Evolutionary conservation across 1,140 invertebrate genomes (phyloP), one percentile per base, ranked within the genome.

Genomic region (Varroa destructor): DNA sequence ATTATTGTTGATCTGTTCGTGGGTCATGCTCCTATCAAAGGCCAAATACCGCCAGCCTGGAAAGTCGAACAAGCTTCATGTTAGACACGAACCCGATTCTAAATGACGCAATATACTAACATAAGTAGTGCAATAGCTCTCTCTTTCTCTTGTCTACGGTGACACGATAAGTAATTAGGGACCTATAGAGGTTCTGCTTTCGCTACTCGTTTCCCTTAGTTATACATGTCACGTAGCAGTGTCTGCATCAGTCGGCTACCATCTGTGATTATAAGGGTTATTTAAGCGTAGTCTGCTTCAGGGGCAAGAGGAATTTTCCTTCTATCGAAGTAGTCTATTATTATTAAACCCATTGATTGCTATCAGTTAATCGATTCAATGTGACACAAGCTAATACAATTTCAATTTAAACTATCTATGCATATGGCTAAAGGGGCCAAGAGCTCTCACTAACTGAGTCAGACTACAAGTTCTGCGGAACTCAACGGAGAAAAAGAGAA

Each of bases 11-110:
- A 67, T 67, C 37, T 67, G 14, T 67, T 67, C 46, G 40, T 40
- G 61, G 61, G 40, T 46, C 12, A 67, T 67, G 61, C 61, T 67
- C 8, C 12, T 46, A 2, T 67, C 61, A 37, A 67, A 67, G 10
- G 61, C 61, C 40, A 67, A 46, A 67, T 67, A 67, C 14, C 61
- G 61, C 61, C 61, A 67, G 61, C 61, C 61, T 67, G 61, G 2
- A 40, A 67, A 12, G 5, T 46, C 40, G 46, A 67, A 67, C 12
- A 43, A 67, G 40, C 40, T n/a, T 12, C 61, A 40, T 67, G 12
- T 37, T 42, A 12, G 3, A 58, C 6, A 42, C 40, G 57, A 37
- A 6, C 57, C 25, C 40, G 6, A 12, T 5, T 37, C 6, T 58
- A 36, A 58, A 56, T 56, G 55, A 12, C 55, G 55, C 10, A n/a